Percentiles rank a stretch among this genome's conserved stretches.
Conservation (phyloP, 2,797 vertebrate genomes). For the Sebastes taczanowskii region DNA sequence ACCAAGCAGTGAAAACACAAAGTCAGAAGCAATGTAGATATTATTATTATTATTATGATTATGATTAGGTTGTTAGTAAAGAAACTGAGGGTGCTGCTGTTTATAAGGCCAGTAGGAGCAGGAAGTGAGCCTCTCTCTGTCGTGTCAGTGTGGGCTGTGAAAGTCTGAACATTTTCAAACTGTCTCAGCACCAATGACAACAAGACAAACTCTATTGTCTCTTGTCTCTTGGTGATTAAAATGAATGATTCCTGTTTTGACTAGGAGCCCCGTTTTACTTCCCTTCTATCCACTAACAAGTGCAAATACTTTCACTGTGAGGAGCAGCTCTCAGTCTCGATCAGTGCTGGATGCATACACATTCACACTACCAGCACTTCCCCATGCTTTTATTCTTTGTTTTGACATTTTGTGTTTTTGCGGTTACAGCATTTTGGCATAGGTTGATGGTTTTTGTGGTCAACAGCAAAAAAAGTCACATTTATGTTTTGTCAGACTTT, state of each 20-base stretch:
- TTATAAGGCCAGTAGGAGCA: conserved; percentile 10
- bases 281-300: conserved; percentile 47
- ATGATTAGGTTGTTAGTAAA: not conserved
- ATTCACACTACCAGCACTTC: conserved; percentile 5
- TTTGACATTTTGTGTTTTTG: not conserved
- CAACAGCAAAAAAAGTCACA: not conserved
- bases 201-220: conserved; percentile 69
- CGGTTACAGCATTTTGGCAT: not conserved
- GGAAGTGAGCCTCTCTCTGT: conserved; percentile 41
- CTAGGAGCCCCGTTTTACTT: conserved; percentile 57
- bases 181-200: conserved; percentile 48
- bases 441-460: not conserved
- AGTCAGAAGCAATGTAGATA: not conserved
- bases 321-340: conserved; percentile 33
- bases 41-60: not conserved
- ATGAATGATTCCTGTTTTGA: conserved; percentile 79
- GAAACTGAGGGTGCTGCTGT: not conserved
- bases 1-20: not conserved
- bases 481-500: not conserved
- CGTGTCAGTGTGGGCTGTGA: conserved; percentile 39
- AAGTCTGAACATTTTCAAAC: conserved; percentile 60
- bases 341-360: not conserved
- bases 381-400: conserved; percentile 2
- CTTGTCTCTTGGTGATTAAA: conserved; percentile 62
- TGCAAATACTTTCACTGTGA: conserved; percentile 36